A percentile compares a stretch with the other conserved stretches of the same genome.
These are phyloP conservation scores for Loriculus beryllinus DNA, from an alignment of 2,797 vertebrate species.

Conservation along the genomic window DNA sequence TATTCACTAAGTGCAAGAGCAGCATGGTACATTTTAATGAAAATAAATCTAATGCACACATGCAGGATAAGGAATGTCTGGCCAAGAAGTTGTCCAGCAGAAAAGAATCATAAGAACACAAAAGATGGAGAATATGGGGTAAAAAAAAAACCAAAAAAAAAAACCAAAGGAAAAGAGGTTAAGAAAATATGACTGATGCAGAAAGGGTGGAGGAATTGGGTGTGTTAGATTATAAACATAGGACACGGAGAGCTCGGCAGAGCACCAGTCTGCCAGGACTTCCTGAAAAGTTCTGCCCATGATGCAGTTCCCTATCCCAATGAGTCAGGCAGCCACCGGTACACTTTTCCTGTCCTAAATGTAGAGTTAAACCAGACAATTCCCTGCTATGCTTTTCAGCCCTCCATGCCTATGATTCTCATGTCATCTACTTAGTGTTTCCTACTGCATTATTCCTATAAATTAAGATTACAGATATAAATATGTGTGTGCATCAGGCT, in stretches of 20 bases:
- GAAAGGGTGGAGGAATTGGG: not conserved
- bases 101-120: not conserved
- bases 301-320: not conserved
- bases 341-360: not conserved
- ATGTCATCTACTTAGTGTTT: not conserved
- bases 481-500: not conserved
- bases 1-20: not conserved
- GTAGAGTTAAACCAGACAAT: not conserved
- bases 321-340: not conserved
- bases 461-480: not conserved
- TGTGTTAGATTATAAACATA: not conserved
- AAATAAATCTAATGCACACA: not conserved
- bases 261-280: not conserved
- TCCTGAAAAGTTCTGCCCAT: not conserved
- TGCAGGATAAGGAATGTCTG: not conserved
- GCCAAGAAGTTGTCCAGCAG: not conserved
- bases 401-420: not conserved
- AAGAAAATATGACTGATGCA: not conserved
- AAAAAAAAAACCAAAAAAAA: not conserved
- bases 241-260: not conserved
- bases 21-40: not conserved
- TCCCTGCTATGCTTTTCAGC: not conserved
- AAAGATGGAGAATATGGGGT: not conserved
- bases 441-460: not conserved
- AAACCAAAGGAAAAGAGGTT: not conserved